These are phyloP conservation scores for Polydesmus complanatus DNA, from an alignment of 2,888 invertebrate genomes.

Conservation along the genomic window DNA sequence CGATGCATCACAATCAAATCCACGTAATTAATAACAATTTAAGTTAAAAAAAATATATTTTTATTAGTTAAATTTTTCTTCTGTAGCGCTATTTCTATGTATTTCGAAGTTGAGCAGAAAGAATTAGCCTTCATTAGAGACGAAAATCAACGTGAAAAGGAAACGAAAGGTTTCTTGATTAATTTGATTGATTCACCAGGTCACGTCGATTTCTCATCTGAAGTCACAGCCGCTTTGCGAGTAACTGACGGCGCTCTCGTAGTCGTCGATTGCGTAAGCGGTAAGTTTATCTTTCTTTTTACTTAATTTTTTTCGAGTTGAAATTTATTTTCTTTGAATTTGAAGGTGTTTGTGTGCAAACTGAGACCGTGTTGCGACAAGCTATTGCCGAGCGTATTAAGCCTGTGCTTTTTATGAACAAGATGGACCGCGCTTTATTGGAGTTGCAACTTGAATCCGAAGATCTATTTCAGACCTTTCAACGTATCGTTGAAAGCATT, in stretches of 20 bases:
- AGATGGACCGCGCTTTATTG: conserved; percentile 98
- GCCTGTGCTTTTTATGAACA: conserved; percentile 99
- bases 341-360: conserved; percentile 97
- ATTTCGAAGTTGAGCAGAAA: conserved; percentile 88
- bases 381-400: conserved; percentile 99
- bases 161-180: conserved; percentile 92
- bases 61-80: conserved; percentile 14
- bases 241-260: conserved; percentile 99
- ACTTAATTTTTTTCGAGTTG: not conserved
- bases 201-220: conserved; percentile 99
- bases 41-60: conserved; percentile 35
- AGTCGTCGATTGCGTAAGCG: conserved; percentile 98
- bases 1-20: conserved; percentile 99
- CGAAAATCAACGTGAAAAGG: conserved; percentile 78
- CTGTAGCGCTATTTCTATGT: conserved; percentile 95
- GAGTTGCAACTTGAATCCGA: conserved; percentile 94
- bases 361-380: conserved; percentile 98
- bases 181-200: conserved; percentile 99
- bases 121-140: conserved; percentile 88
- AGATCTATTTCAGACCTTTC: conserved; percentile 97
- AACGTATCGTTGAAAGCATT: conserved; percentile 97
- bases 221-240: conserved; percentile 98
- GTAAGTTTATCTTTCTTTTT: conserved; percentile 40
- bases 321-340: conserved; percentile 4
- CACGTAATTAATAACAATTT: conserved; percentile 98